phyloP scores from a whole-genome alignment of 2,113 vertebrate species.

The Micromys minutus region DNA sequence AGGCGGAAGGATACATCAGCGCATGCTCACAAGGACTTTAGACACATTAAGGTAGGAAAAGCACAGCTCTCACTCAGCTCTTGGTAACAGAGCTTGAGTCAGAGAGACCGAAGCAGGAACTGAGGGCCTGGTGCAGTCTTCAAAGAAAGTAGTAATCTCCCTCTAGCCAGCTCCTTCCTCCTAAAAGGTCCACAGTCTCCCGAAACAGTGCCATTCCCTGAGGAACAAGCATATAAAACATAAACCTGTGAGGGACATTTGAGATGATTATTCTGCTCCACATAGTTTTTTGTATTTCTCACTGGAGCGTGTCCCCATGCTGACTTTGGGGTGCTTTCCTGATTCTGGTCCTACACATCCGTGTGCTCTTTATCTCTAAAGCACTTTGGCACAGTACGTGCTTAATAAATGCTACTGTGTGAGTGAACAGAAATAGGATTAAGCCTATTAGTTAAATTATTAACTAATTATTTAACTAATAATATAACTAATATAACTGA shows the following conservation, averaged over 20 bases:
- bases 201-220: not conserved
- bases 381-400: not conserved
- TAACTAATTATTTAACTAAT: too few relatives aligned
- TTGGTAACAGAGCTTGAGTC: accelerated
- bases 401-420: not conserved
- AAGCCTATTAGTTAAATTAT: not conserved
- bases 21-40: not conserved
- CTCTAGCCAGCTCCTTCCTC: not conserved
- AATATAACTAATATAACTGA: too few relatives aligned
- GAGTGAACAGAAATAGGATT: not conserved
- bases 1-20: not conserved
- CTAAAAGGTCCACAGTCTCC: too few relatives aligned
- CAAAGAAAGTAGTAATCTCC: not conserved
- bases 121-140: not conserved
- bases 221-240: not conserved
- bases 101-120: not conserved
- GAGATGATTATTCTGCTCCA: not conserved
- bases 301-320: too few relatives aligned
- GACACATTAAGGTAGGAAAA: accelerated
- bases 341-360: accelerated
- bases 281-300: not conserved
- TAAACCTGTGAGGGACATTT: not conserved
- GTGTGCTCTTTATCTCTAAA: not conserved
- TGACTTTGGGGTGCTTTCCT: not conserved
- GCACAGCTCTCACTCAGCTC: not conserved